Base-by-base conservation (phyloP, 2,113 vertebrate species). In the Calidris pugnax region DNA sequence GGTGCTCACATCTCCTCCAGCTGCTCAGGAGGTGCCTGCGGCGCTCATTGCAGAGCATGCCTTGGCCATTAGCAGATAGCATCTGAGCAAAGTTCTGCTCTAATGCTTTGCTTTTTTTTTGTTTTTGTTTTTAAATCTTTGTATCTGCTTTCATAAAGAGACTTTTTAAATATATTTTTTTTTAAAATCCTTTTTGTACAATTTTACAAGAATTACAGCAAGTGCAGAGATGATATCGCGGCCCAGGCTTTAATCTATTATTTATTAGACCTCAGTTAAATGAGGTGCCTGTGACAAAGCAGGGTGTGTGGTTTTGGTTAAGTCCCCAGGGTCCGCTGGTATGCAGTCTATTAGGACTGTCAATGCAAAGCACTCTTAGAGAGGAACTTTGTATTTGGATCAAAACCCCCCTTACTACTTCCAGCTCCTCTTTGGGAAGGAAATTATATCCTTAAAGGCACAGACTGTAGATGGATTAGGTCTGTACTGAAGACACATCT, bases 271-370 rank as follows among this genome's bases (percentile, higher is more conserved):
- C 69, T 78, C 73, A 37, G 87, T 91, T 96, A 71, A 91, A 78
- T 92, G 83, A 90, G 66, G 48, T 93, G 94, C 80, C 60, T 82
- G 56, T 90, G 90, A 95, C 89, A 92, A 90, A 96, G 80, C 84
- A 69, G 93, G 45, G 80, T 96, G 66, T 62, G 37, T 72, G 90
- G 87, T 92, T 93, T 91, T 51, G 74, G 77, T 81, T n/a, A 72
- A 75, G 69, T 93, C 87, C 63, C 66, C 23, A 59, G 68, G 24
- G 71, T 82, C 35, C 2, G 0, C 59, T 89, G 74, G 62, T 93
- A 59, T 76, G 71, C 78, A 21, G 30, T 15, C 10, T 50, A 30
- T 87, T 77, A 77, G 75, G 74, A 35, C 62, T 83, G 59, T 87
- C 35, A 76, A 10, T 71, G 82, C 85, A 87, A 93, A 90, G 67